Conservation (phyloP, 2,888 invertebrate species). For the Cryptus armator region DNA sequence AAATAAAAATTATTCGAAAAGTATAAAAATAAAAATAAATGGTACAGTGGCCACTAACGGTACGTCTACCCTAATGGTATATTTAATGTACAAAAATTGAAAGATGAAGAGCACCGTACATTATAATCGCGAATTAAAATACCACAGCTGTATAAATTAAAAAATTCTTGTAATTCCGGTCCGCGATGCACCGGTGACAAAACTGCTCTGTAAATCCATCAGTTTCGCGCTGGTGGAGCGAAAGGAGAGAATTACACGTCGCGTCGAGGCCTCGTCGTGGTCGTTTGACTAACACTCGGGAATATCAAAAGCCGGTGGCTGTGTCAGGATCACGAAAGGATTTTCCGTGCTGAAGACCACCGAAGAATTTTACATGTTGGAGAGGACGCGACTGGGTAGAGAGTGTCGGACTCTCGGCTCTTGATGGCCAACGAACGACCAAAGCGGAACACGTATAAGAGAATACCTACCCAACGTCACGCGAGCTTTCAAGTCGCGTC, state of each 20-base stretch:
- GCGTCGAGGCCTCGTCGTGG: background rate
- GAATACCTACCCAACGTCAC: background rate
- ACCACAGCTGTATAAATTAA: no score
- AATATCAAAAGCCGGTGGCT: background rate
- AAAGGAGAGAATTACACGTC: background rate
- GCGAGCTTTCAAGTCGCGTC: background rate
- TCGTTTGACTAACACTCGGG: background rate
- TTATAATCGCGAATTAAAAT: no score
- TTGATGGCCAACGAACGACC: background rate
- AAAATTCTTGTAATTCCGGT: background rate
- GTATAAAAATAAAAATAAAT: no score
- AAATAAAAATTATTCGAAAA: no score
- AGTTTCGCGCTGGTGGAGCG: background rate
- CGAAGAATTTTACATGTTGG: constrained; percentile 1
- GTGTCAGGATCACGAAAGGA: background rate
- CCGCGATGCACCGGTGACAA: background rate
- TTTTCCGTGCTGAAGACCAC: background rate
- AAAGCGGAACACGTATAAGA: background rate
- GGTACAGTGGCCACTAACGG: no score
- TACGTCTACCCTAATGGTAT: no score
- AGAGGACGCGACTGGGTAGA: background rate
- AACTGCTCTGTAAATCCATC: background rate
- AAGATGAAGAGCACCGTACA: no score
- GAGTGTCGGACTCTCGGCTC: background rate
- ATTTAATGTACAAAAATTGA: no score